These are phyloP conservation scores for Opisthograptis luteolata DNA, from an alignment of 2,888 invertebrate genomes.

Conservation along the genomic window DNA sequence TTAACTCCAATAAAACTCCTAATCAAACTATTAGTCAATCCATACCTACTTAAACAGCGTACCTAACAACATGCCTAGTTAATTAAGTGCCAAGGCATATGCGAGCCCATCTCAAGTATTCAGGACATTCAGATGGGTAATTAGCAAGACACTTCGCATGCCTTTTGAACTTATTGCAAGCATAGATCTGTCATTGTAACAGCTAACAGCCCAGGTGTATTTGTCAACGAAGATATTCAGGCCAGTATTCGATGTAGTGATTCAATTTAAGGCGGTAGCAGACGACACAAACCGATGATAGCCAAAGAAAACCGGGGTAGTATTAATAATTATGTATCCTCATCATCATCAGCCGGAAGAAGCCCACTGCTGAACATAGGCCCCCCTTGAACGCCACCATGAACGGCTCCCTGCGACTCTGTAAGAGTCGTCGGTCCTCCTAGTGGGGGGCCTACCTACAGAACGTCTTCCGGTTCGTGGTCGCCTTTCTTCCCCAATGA, in stretches of 20 bases:
- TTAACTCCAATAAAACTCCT: background rate
- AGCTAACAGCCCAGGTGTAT: background rate
- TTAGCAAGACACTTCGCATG: slow-evolving; percentile 30
- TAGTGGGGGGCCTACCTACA: no score
- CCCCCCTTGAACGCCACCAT: no score
- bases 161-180: slow-evolving; percentile 22
- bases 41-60: slow-evolving; percentile 8
- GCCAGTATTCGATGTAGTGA: background rate
- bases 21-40: slow-evolving; percentile 38
- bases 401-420: no score
- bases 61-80: slow-evolving; percentile 40
- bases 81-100: slow-evolving; percentile 41
- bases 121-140: slow-evolving; percentile 15
- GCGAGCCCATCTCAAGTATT: slow-evolving; percentile 4
- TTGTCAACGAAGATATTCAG: slow-evolving; percentile 2
- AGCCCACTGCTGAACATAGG: no score
- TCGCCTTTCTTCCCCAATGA: no score
- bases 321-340: no score
- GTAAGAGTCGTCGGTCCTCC: no score
- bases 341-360: no score
- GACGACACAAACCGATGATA: no score
- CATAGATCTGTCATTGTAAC: slow-evolving; percentile 8
- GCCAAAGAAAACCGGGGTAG: no score
- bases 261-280: no score
- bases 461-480: no score